Evolutionary conservation across 2,888 invertebrate genomes (phyloP), one percentile per base, ranked within the genome.

Genomic region (Melanostoma mellinum): DNA sequence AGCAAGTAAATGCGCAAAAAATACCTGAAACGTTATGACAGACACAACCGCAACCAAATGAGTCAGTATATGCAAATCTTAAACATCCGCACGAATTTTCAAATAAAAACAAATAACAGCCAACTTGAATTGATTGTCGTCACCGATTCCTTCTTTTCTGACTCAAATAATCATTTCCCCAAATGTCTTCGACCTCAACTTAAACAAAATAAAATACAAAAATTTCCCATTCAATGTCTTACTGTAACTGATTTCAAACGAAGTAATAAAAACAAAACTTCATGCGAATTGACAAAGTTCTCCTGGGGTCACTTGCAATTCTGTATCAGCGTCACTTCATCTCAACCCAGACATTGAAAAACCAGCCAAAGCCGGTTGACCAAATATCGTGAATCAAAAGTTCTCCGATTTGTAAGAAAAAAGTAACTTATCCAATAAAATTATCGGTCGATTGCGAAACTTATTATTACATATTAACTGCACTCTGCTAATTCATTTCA

Each of bases 161-260:
- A 42, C 55, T 44, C 36, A 33, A 52, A 36, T 35, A 53, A 61
- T 20, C 9, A 40, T 44, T 65, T 60, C 53, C 48, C 6, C 38
- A 20, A 67, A 52, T 56, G 81, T 82, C 72, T 73, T 77, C 73
- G 77, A 77, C 63, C 81, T 44, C 33, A 20, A 20, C 20, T 8
- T n/a, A 6, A 10, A 10, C 42, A 44, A 48, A 48, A 48, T 6
- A 3, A 20, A 48, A 20, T 4, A 20, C 10, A 20, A 6, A 44
- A 0, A n/a, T 30, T 40, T 32, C 32, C 38, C 40, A 30, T 33
- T 44, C 32, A 44, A n/a, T 44, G 56, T 44, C 10, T 56, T 56
- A 1, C 46, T 52, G 63, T n/a, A n/a, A 65, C 40, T 76, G 40
- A 65, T 55, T 50, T 68, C 38, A n/a, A 61, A 35, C 2, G 10